Percentiles rank a stretch among this genome's conserved stretches.
Conservation (phyloP, 2,888 invertebrate species). For the Dasysyrphus albostriatus region DNA sequence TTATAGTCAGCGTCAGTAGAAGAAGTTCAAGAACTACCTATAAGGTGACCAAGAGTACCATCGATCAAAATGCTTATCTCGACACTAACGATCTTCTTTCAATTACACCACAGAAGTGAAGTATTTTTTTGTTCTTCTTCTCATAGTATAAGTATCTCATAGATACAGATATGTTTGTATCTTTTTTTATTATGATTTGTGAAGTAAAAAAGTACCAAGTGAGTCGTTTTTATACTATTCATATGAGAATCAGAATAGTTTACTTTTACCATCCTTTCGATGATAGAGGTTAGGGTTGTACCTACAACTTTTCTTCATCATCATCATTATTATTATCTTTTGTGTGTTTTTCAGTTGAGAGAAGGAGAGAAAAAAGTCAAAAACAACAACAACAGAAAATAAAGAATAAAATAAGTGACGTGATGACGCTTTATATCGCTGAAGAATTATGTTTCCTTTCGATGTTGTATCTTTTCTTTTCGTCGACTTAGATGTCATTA, state of each 20-base stretch:
- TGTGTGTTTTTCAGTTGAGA: background rate
- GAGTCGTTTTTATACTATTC: conserved; percentile 38
- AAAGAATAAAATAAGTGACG: conserved; percentile 18
- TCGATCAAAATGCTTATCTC: conserved; percentile 75
- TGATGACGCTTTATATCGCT: conserved; percentile 33
- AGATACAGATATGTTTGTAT: conserved; percentile 33
- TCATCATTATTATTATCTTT: conserved; percentile 21
- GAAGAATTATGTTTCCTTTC: conserved; percentile 58
- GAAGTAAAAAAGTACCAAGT: conserved; percentile 24
- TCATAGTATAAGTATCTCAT: conserved; percentile 22
- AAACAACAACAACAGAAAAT: background rate
- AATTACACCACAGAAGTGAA: conserved; percentile 72
- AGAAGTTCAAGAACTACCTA: conserved; percentile 39
- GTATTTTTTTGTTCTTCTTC: conserved; percentile 43
- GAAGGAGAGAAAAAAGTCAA: too few species aligned
- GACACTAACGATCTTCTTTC: conserved; percentile 74
- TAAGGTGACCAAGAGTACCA: conserved; percentile 68
- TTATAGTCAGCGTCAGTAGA: conserved; percentile 1
- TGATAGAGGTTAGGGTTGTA: conserved; percentile 4
- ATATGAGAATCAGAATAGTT: conserved; percentile 52
- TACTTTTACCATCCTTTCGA: conserved; percentile 32
- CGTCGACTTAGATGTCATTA: conserved; percentile 59
- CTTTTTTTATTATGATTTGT: conserved; percentile 42
- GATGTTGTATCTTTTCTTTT: conserved; percentile 42
- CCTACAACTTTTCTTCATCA: conserved; percentile 13